A percentile compares a stretch with the other conserved stretches of the same genome.
Conservation (phyloP, 2,888 invertebrate genomes). For the Xylocampa areola region DNA sequence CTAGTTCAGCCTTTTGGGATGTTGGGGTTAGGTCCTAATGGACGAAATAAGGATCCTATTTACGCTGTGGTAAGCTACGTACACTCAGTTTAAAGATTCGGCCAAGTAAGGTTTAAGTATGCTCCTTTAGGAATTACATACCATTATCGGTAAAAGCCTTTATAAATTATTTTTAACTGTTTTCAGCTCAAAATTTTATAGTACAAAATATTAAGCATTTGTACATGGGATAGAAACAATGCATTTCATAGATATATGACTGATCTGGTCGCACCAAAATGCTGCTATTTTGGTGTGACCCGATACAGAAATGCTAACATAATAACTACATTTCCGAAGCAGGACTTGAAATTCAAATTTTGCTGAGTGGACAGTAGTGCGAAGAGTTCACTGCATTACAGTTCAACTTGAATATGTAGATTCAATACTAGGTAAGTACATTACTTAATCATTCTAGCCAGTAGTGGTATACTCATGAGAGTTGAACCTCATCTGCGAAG, state of each 20-base stretch:
- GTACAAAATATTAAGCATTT: no score
- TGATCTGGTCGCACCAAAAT: no score
- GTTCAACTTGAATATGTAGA: no score
- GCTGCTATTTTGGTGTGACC: no score
- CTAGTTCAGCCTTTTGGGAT: slow-evolving; percentile 37
- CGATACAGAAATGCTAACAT: no score
- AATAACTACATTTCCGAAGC: slow-evolving; percentile 13
- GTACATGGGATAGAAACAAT: no score
- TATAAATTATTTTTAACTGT: no score
- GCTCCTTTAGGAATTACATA: neutral
- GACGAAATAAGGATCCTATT: slow-evolving; percentile 27
- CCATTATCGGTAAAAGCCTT: neutral
- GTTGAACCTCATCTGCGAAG: slow-evolving; percentile 2
- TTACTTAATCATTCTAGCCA: slow-evolving; percentile 8
- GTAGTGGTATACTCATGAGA: neutral
- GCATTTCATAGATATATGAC: no score
- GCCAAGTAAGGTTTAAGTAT: neutral
- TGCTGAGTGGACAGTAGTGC: slow-evolving; percentile 10
- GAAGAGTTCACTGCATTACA: neutral
- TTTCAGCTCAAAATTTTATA: no score
- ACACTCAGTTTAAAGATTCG: slow-evolving; percentile 21
- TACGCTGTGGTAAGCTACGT: slow-evolving; percentile 14
- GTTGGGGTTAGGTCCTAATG: slow-evolving; percentile 43
- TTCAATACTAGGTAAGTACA: no score
- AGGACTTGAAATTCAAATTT: slow-evolving; percentile 20